These are phyloP conservation scores for Pseudocheirus occidentalis DNA, from an alignment of 2,797 vertebrate species.

Conservation along the genomic window DNA sequence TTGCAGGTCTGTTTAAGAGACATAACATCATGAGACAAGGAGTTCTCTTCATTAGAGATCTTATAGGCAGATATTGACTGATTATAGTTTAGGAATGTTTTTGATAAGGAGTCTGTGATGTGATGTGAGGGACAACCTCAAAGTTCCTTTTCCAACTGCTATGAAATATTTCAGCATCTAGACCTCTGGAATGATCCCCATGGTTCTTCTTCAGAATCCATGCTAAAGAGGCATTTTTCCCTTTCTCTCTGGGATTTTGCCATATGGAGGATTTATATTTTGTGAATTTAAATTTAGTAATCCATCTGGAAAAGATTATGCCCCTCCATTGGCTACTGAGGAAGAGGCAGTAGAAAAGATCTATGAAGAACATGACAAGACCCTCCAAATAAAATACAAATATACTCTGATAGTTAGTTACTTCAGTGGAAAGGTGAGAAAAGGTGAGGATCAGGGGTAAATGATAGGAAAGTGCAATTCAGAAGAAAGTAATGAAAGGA, in stretches of 20 bases:
- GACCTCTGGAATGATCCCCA: not conserved
- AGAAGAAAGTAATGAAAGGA: not conserved
- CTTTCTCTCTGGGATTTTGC: not conserved
- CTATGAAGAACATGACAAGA: not conserved
- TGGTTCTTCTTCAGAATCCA: not conserved
- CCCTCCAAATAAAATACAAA: not conserved
- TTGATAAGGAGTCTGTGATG: not conserved
- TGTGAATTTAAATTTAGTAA: not conserved
- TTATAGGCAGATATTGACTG: not conserved
- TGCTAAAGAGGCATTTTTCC: not conserved
- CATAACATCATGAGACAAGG: not conserved
- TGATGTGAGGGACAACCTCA: not conserved
- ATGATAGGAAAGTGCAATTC: not conserved
- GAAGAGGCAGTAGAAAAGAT: not conserved
- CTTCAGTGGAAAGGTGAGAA: not conserved
- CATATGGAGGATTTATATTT: not conserved
- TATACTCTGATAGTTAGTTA: not conserved
- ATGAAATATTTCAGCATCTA: not conserved
- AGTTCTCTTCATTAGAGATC: not conserved
- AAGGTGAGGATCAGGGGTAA: not conserved
- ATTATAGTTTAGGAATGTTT: not conserved
- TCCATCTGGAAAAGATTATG: not conserved
- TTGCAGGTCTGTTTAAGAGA: not conserved
- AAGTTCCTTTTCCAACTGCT: not conserved
- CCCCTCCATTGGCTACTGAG: not conserved